phyloP scores from a whole-genome alignment of 30 jellyfish, hydroid and myxozoan species.

The Mastigias papua region DNA sequence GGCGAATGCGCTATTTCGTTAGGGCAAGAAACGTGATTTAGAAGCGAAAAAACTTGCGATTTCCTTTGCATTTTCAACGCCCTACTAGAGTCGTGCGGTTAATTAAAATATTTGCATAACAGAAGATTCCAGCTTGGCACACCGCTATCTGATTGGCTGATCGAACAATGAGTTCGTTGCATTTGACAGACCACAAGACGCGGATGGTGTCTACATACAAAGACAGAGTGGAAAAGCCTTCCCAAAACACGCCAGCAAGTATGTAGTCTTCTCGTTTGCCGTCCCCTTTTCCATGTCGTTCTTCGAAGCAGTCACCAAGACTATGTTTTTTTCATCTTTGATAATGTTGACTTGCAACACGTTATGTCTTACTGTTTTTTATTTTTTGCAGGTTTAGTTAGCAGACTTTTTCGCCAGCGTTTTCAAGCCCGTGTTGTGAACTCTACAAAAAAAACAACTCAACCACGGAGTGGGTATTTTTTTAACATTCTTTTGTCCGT shows the following conservation, averaged over 20 bases:
- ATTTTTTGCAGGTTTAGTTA: constrained; percentile 45
- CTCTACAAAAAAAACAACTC: constrained; percentile 8
- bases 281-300: background rate
- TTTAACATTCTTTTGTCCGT: background rate
- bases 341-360: background rate
- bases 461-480: constrained; percentile 1
- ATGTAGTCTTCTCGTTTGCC: constrained; percentile 31
- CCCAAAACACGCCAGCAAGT: constrained; percentile 61
- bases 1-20: background rate
- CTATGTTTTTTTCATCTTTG: background rate
- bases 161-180: constrained; percentile 77
- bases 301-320: background rate
- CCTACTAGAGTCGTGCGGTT: constrained; percentile 49
- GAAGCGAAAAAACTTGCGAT: background rate
- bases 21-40: background rate
- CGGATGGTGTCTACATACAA: constrained; percentile 81
- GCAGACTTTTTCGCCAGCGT: background rate
- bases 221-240: constrained; percentile 42
- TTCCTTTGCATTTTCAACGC: constrained; percentile 27
- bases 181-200: constrained; percentile 94
- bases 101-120: constrained; percentile 75
- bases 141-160: constrained; percentile 62
- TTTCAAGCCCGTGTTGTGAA: constrained; percentile 1
- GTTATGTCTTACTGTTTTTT: background rate
- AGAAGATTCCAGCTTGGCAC: constrained; percentile 37